These are phyloP conservation scores for Caenorhabditis brenneri DNA, from an alignment of 1,140 invertebrate genomes.

Conservation along the genomic window DNA sequence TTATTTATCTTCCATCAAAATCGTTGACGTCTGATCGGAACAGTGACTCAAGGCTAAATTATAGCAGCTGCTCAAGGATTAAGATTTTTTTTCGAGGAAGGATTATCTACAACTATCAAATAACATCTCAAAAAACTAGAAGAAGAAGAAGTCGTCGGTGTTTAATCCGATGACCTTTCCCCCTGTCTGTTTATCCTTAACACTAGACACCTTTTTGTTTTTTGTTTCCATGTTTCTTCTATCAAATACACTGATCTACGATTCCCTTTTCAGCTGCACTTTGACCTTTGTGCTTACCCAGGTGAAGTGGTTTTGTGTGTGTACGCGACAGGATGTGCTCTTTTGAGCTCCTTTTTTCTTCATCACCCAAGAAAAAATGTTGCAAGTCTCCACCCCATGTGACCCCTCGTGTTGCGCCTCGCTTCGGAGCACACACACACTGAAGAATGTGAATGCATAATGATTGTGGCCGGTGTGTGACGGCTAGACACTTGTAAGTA, in stretches of 20 bases:
- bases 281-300: conserved; percentile 8
- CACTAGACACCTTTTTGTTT: not conserved
- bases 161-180: not conserved
- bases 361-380: not conserved
- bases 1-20: no score
- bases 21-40: not conserved
- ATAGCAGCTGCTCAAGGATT: not conserved
- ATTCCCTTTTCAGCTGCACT: not conserved
- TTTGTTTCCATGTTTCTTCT: not conserved
- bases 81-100: not conserved
- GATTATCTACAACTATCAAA: not conserved
- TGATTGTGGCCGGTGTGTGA: not conserved
- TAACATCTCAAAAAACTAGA: not conserved
- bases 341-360: conserved; percentile 26
- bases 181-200: not conserved
- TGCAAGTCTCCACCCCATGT: conserved; percentile 27
- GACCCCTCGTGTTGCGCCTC: not conserved
- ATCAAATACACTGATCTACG: not conserved
- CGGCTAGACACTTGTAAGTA: conserved; percentile 8
- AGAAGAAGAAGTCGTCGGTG: not conserved
- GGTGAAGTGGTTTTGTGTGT: not conserved
- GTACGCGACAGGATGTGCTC: conserved; percentile 10
- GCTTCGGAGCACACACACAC: not conserved
- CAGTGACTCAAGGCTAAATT: not conserved
- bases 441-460: conserved; percentile 35